These are phyloP conservation scores for Leptopilina myrica DNA, from an alignment of 2,888 invertebrate species.

Conservation along the genomic window DNA sequence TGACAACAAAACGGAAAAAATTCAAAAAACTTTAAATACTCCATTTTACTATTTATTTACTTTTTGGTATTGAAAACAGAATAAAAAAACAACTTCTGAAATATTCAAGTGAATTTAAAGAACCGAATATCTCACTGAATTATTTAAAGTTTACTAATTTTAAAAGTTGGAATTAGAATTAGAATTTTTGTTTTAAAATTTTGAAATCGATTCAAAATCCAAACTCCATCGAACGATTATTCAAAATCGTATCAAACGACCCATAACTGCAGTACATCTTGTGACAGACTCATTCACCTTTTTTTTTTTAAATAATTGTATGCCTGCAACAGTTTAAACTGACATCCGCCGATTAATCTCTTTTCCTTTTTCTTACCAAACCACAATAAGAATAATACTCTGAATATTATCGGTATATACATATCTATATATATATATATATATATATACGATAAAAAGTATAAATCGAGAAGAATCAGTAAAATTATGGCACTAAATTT, in stretches of 20 bases:
- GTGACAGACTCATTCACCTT: not conserved
- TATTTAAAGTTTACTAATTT: not conserved
- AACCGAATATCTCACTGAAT: not conserved
- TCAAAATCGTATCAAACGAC: slow-evolving; percentile 32
- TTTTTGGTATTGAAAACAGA: too few species aligned
- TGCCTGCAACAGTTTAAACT: slow-evolving; percentile 21
- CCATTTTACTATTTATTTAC: too few species aligned
- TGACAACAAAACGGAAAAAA: too few species aligned
- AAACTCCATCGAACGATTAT: slow-evolving; percentile 11
- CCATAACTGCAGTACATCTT: slow-evolving; percentile 8
- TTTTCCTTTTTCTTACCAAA: not conserved
- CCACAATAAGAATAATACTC: slow-evolving; percentile 16
- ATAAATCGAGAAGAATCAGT: not conserved
- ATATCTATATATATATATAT: too few species aligned
- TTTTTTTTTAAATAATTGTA: not conserved
- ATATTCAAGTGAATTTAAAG: too few species aligned
- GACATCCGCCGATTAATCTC: slow-evolving; percentile 14
- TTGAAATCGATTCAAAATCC: slow-evolving; percentile 25
- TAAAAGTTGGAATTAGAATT: too few species aligned
- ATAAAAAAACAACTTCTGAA: too few species aligned
- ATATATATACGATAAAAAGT: not conserved
- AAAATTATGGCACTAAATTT: not conserved
- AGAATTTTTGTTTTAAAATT: not conserved
- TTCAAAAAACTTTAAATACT: too few species aligned
- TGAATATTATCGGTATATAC: not conserved